Evolutionary conservation across 2,113 vertebrate species (phyloP).

Genomic region (Glaucidium brasilianum): DNA sequence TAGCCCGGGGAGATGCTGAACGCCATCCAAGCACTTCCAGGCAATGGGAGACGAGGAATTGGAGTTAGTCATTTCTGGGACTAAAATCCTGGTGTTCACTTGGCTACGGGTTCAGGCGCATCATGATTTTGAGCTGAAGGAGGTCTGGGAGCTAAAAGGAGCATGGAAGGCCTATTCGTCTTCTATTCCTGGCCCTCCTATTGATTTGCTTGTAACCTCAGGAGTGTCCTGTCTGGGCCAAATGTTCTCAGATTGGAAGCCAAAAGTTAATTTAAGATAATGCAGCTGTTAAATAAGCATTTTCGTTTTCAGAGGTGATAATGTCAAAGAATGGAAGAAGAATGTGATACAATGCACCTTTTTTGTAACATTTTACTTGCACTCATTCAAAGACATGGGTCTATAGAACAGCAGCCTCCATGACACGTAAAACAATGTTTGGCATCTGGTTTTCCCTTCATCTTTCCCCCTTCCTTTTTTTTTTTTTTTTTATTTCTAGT

Average conservation of each 20-base stretch:
- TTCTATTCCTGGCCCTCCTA: constrained; percentile 28
- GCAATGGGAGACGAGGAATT: not conserved
- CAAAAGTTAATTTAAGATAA: constrained; percentile 22
- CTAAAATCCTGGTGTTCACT: not conserved
- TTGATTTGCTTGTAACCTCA: not conserved
- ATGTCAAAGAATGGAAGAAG: not conserved
- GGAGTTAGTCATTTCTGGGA: not conserved
- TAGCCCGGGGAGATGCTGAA: not conserved
- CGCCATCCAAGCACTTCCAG: not conserved
- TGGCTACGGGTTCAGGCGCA: not conserved
- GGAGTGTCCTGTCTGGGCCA: not conserved
- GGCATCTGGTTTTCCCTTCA: constrained; percentile 19
- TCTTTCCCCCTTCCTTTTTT: not conserved
- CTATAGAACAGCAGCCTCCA: not conserved
- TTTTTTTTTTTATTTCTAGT: not conserved
- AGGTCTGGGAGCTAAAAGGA: constrained; percentile 7
- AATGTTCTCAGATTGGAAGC: not conserved
- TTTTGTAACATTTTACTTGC: not conserved
- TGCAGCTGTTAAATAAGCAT: not conserved
- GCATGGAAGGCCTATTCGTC: not conserved
- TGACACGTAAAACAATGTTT: constrained; percentile 9
- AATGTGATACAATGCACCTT: not conserved
- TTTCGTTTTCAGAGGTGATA: constrained; percentile 7
- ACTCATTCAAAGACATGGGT: not conserved
- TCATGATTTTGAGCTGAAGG: not conserved